Base-by-base conservation (phyloP, 1,140 invertebrate species). In the Steinernema khuongi region DNA sequence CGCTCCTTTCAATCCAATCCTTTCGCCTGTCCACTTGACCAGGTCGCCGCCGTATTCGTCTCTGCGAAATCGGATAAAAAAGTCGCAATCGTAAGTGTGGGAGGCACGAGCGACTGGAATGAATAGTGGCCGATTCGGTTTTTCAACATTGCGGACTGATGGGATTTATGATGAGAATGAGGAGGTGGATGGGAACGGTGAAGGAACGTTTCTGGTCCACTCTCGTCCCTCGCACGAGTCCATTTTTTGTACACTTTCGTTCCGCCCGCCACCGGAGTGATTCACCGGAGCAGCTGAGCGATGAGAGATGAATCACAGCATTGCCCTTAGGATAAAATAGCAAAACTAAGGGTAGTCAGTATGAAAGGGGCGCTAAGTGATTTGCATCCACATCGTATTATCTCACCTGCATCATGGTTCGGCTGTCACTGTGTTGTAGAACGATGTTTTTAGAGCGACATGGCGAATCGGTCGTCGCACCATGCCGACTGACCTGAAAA, bases 31-130 rank as follows among this genome's bases (percentile, higher is more conserved):
- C 50, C 50, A 60, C 50, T 60, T 60, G 50, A 60, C 50, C 50
- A 60, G 50, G 50, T 60, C 50, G 50, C 19, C 50, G 7, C n/a
- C 22, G 22, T 60, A n/a, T 22, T 4, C 50, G 4, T 60, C 50
- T 60, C 50, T 60, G 14, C 7, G 50, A 60, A 60, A 60, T 60
- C 50, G 7, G 50, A 60, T 60, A 60, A 60, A 60, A n/a, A 60
- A 60, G 50, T 60, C 50, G 50, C 50, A 60, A 60, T 60, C 26
- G 50, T 60, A n/a, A n/a, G n/a, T n/a, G 50, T 60, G 50, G 50
- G 50, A 60, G 26, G 50, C 36, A 60, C 22, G 50, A 11, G 50
- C 50, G 50, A 60, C 26, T 60, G 14, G 50, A 60, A 60, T 60
- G 50, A 26, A 60, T 60, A 22, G 50, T 60, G 50, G 50, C 11